Conservation (phyloP, 2,797 vertebrate genomes). For the Mareca penelope region DNA sequence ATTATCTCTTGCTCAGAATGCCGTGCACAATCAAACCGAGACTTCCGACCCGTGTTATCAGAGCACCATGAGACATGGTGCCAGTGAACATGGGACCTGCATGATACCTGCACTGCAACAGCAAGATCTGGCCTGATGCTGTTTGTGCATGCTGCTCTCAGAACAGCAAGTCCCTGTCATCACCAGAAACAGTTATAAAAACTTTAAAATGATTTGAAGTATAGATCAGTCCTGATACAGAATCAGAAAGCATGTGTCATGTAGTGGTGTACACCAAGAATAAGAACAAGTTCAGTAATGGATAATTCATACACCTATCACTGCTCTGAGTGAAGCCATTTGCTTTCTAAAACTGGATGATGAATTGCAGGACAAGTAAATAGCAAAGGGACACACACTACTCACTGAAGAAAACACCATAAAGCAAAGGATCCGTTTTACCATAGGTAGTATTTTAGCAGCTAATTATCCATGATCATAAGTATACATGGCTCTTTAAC, state of each 20-base stretch:
- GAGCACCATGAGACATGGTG: rapidly evolving
- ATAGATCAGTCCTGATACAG: not conserved
- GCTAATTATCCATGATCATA: not conserved
- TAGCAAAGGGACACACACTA: not conserved
- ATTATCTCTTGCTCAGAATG: not conserved
- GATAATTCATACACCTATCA: not conserved
- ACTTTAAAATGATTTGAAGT: rapidly evolving
- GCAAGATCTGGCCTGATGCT: not conserved
- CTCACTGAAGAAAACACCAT: not conserved
- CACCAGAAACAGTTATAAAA: not conserved
- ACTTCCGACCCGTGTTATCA: rapidly evolving
- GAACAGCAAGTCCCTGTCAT: not conserved
- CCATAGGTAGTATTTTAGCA: not conserved
- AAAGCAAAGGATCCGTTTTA: not conserved
- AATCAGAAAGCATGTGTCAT: not conserved
- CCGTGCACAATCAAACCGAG: rapidly evolving
- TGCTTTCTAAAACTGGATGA: not conserved
- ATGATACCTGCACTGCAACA: too few species aligned
- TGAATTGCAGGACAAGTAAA: not conserved
- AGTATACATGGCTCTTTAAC: not conserved
- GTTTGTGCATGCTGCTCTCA: not conserved
- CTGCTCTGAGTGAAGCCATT: not conserved
- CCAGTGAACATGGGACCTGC: not conserved
- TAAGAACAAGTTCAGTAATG: not conserved
- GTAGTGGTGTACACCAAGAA: not conserved